Conservation (phyloP, 1,140 invertebrate genomes). For the Drosophila auraria region DNA sequence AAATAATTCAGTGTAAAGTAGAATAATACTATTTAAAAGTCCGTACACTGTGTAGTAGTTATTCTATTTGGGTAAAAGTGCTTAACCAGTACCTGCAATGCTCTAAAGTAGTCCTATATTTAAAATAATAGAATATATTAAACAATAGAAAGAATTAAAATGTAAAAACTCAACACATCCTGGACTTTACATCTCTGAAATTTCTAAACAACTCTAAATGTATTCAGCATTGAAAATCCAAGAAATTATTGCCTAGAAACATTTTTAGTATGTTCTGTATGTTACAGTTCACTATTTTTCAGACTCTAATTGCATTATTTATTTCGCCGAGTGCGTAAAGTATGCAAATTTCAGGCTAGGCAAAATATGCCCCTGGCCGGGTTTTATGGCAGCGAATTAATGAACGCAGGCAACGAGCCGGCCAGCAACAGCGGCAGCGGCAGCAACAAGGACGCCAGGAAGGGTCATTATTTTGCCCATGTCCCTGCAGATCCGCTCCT, state of each 20-base stretch:
- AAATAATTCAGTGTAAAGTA: no score
- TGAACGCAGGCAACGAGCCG: slow-evolving; percentile 75
- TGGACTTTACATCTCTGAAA: no score
- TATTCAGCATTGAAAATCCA: neutral
- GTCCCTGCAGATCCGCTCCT: slow-evolving; percentile 35
- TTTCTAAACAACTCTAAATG: no score
- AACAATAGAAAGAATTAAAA: neutral
- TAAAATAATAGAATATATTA: neutral
- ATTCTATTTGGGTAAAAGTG: neutral
- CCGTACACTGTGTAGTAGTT: neutral
- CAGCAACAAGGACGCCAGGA: slow-evolving; percentile 37
- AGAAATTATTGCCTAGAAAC: neutral
- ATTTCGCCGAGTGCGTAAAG: slow-evolving; percentile 34
- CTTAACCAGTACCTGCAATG: neutral
- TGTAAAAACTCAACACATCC: neutral
- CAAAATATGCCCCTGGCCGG: slow-evolving; percentile 71
- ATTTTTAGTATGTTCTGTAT: no score
- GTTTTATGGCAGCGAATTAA: slow-evolving; percentile 83
- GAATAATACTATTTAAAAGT: no score
- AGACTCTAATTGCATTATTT: neutral
- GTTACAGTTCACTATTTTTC: neutral
- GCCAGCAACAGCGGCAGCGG: slow-evolving; percentile 11
- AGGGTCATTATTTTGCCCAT: slow-evolving; percentile 69
- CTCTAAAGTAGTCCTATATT: neutral
- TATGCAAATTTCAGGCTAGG: slow-evolving; percentile 77